Conservation (phyloP, 2,113 vertebrate species). For the Sinocyclocheilus rhinocerous region DNA sequence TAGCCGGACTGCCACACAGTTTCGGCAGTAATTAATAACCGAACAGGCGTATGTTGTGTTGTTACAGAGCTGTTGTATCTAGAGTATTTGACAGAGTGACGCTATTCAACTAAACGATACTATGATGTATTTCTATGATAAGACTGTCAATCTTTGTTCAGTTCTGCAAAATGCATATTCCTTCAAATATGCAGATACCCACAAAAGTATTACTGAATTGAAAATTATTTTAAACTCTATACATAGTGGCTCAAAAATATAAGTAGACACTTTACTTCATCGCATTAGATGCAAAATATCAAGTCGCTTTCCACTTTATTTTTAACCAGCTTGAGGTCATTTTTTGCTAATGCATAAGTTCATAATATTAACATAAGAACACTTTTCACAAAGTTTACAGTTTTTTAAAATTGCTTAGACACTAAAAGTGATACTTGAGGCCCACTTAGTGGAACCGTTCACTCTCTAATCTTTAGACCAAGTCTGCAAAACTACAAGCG, state of each 20-base stretch:
- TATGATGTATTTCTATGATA: not conserved
- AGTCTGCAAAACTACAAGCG: too few species aligned
- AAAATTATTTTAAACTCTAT: not conserved
- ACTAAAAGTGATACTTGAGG: too few species aligned
- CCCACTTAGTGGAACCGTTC: too few species aligned
- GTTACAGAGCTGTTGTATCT: not conserved
- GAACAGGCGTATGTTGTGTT: not conserved
- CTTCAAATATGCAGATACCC: not conserved
- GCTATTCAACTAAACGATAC: not conserved
- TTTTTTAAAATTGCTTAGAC: too few species aligned
- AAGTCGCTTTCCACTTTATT: not conserved
- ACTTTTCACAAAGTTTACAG: too few species aligned
- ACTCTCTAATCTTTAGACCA: too few species aligned
- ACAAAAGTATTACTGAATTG: too few species aligned
- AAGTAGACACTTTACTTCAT: not conserved
- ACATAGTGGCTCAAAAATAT: not conserved
- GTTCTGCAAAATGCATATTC: not conserved
- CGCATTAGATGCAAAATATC: not conserved
- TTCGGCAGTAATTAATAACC: not conserved
- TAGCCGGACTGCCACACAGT: not conserved
- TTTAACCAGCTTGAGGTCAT: not conserved
- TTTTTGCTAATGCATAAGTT: not conserved
- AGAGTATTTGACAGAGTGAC: too few species aligned
- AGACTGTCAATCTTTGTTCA: not conserved
- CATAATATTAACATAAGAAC: not conserved